Conservation (phyloP, 2,888 invertebrate species). For the Eilema caniola region DNA sequence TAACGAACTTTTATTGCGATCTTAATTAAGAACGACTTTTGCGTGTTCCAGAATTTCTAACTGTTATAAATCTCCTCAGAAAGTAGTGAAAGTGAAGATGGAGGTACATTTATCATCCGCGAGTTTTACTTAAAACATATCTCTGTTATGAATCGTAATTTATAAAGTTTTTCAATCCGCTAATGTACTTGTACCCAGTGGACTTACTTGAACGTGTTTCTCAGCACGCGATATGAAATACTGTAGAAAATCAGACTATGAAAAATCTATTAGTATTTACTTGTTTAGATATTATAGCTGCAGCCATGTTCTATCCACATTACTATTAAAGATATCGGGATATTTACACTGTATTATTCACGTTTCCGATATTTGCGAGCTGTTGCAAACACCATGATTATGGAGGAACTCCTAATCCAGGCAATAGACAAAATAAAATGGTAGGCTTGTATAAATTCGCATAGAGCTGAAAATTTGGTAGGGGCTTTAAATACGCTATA, state of each 20-base stretch:
- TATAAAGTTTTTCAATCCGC: conserved; percentile 58
- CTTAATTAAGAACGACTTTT: conserved; percentile 12
- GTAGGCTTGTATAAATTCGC: too few relatives aligned
- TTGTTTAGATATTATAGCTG: neutral
- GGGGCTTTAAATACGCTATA: too few relatives aligned
- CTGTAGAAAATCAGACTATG: neutral
- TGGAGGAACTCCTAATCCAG: too few relatives aligned
- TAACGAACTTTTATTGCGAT: conserved; percentile 15
- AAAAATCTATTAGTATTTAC: neutral
- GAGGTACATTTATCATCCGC: conserved; percentile 40
- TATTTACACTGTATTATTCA: too few relatives aligned
- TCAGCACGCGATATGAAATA: conserved; percentile 5
- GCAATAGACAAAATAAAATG: too few relatives aligned
- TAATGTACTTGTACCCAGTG: conserved; percentile 54
- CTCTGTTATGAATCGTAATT: conserved; percentile 48
- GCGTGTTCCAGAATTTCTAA: conserved; percentile 28
- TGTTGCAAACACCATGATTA: too few relatives aligned
- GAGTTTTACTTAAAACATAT: conserved; percentile 40
- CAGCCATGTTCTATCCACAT: too few relatives aligned
- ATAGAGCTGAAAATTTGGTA: too few relatives aligned
- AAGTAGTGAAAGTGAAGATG: conserved; percentile 40
- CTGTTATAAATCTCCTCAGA: conserved; percentile 40
- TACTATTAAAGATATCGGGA: too few relatives aligned
- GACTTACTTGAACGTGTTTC: neutral
- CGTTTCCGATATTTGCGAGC: too few relatives aligned